Conservation (phyloP, 92 coral and sea anemone genomes). For the Siderastrea siderea region DNA sequence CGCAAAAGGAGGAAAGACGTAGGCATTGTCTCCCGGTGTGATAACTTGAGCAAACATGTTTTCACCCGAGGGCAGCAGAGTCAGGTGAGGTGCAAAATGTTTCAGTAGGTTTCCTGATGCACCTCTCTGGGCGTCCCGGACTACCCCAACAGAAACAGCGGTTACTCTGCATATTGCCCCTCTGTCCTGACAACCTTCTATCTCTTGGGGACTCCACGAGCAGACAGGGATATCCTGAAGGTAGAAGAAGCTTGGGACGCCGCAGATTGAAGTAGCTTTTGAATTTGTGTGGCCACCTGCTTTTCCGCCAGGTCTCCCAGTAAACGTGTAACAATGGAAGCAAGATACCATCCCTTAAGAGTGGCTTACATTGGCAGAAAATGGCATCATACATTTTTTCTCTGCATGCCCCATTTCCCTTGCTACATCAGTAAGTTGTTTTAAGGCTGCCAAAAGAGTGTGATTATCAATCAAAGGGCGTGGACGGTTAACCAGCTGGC, state of each 20-base stretch:
- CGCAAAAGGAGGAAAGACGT: too few relatives aligned
- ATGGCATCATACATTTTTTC: slow-evolving; percentile 8
- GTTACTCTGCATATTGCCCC: too few relatives aligned
- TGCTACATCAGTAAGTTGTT: slow-evolving; percentile 17
- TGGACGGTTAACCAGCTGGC: background rate
- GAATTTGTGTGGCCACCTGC: background rate
- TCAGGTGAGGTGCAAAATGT: too few relatives aligned
- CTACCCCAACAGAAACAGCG: too few relatives aligned
- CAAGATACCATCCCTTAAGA: background rate
- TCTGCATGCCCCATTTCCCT: background rate
- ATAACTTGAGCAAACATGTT: background rate
- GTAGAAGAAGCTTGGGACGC: too few relatives aligned
- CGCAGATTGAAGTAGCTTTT: background rate
- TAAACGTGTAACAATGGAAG: background rate
- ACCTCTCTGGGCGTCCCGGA: too few relatives aligned
- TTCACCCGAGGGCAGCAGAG: background rate
- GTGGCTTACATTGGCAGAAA: background rate
- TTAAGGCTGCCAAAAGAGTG: slow-evolving; percentile 2
- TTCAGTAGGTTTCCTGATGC: too few relatives aligned
- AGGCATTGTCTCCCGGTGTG: background rate
- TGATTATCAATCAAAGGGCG: slow-evolving; percentile 7
- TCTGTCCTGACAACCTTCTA: too few relatives aligned
- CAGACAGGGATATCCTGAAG: too few relatives aligned
- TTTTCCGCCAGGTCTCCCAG: background rate
- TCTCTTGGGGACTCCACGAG: too few relatives aligned